These are phyloP conservation scores for Hydrolagus colliei DNA, from an alignment of 2,797 vertebrate species.

Conservation along the genomic window DNA sequence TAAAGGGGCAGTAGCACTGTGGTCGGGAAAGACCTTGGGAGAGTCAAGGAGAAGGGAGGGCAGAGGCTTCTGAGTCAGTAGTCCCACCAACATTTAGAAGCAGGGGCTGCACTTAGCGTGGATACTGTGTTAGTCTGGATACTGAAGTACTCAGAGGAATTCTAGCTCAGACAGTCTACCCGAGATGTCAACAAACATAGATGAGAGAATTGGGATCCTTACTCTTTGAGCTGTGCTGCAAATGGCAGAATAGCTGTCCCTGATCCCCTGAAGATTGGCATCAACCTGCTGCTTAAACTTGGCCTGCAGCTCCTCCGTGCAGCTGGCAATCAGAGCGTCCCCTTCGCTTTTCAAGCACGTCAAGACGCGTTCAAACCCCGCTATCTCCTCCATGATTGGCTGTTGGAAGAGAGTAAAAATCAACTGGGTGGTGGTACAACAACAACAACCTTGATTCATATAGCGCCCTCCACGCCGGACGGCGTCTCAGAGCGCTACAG, in stretches of 20 bases:
- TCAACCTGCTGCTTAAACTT: slow-evolving; percentile 82
- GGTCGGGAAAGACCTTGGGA: too few relatives aligned
- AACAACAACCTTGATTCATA: too few relatives aligned
- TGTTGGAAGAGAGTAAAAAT: slow-evolving; percentile 45
- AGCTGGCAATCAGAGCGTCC: slow-evolving; percentile 71
- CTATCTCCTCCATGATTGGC: slow-evolving; percentile 97
- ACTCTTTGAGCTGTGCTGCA: slow-evolving; percentile 94
- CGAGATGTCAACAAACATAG: not conserved
- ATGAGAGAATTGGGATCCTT: slow-evolving; percentile 45
- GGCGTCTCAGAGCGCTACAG: too few relatives aligned
- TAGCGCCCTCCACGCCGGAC: too few relatives aligned
- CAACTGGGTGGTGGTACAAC: too few relatives aligned
- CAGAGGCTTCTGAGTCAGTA: too few relatives aligned
- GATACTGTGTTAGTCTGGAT: not conserved
- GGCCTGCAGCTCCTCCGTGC: slow-evolving; percentile 76
- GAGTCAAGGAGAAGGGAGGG: too few relatives aligned
- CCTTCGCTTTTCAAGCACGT: slow-evolving; percentile 71
- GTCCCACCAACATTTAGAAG: too few relatives aligned
- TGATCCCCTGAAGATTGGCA: slow-evolving; percentile 82
- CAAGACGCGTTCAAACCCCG: slow-evolving; percentile 86
- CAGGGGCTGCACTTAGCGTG: too few relatives aligned
- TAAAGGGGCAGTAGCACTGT: too few relatives aligned
- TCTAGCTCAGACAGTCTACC: not conserved
- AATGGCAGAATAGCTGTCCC: slow-evolving; percentile 93
- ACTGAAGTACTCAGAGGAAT: not conserved